These are phyloP conservation scores for Chrysemys picta DNA, from an alignment of 2,113 vertebrate species.

Conservation along the genomic window DNA sequence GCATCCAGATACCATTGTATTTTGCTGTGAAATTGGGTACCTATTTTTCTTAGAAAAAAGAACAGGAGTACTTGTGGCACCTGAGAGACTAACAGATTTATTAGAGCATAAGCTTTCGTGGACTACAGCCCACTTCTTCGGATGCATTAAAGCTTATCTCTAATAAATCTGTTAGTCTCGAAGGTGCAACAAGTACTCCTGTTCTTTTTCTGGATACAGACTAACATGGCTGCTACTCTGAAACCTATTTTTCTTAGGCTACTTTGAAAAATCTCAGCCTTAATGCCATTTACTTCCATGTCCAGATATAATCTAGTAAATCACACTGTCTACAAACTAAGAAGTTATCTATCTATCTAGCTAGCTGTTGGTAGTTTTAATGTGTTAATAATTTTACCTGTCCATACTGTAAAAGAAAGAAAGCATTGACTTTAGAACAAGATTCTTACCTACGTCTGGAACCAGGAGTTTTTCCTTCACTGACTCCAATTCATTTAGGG, in stretches of 20 bases:
- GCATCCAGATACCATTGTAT: not conserved
- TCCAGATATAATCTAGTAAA: not conserved
- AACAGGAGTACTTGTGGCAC: too few species aligned
- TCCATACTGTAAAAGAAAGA: not conserved
- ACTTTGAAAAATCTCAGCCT: not conserved
- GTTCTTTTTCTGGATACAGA: too few species aligned
- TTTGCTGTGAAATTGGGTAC: not conserved
- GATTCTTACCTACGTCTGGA: not conserved
- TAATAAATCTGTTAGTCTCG: too few species aligned
- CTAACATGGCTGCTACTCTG: too few species aligned
- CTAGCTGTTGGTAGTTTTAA: not conserved
- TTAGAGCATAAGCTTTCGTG: too few species aligned
- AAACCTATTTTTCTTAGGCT: not conserved
- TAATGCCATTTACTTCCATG: not conserved
- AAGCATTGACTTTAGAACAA: not conserved
- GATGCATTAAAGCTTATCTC: too few species aligned
- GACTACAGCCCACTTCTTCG: too few species aligned
- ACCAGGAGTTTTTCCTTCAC: not conserved
- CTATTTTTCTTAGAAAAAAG: not conserved
- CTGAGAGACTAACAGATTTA: too few species aligned
- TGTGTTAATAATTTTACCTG: not conserved
- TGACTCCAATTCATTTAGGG: too few species aligned
- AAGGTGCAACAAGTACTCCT: too few species aligned
- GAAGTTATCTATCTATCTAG: not conserved
- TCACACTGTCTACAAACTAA: not conserved